Base-by-base conservation (phyloP, 2,888 invertebrate species). In the Trichogramma dendrolimi region DNA sequence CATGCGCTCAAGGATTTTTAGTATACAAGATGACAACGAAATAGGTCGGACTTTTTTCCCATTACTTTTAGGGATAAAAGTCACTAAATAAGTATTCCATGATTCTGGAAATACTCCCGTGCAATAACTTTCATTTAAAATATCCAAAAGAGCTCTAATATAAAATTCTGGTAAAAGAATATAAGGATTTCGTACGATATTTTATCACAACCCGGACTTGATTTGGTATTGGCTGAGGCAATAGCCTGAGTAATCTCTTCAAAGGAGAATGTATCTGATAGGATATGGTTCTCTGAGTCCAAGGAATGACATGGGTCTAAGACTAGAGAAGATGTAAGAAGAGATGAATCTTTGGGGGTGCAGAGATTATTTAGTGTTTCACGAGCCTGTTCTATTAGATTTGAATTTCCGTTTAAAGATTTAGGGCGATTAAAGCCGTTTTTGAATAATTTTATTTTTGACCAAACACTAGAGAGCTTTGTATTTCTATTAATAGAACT, bases 31-130 rank as follows among this genome's bases (percentile, higher is more conserved):
- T 0, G 66, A 61, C 10, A 69, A 41, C 4, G 67, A 54, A 7
- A 69, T 66, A 4, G 69, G 69, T 11, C 67, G 41, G 0, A 65
- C 53, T 58, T 68, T 67, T 49, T 52, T 47, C 0, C 52, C 10
- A n/a, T 64, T 61, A n/a, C n/a, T n/a, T 55, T 69, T 67, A 2
- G 69, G 67, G 4, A 68, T 62, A 27, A 69, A 64, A 6, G 61
- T 57, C 0, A 67, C 47, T 4, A 67, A 38, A 52, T 62, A 68
- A 0, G 7, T 27, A 27, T 39, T 63, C 63, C 66, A 68, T 8
- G 58, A 49, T 6, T 59, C 55, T 7, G 68, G 65, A 11, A 58
- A 57, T 7, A 7, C 6, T 1, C 41, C 43, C 14, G 14, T 14
- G 4, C 10, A 1, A 41, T 7, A n/a, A 43, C 47, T 48, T 10